Percentiles rank a stretch among this genome's conserved stretches.
phyloP scores from a whole-genome alignment of 2,113 vertebrate species.

The Sardina pilchardus region DNA sequence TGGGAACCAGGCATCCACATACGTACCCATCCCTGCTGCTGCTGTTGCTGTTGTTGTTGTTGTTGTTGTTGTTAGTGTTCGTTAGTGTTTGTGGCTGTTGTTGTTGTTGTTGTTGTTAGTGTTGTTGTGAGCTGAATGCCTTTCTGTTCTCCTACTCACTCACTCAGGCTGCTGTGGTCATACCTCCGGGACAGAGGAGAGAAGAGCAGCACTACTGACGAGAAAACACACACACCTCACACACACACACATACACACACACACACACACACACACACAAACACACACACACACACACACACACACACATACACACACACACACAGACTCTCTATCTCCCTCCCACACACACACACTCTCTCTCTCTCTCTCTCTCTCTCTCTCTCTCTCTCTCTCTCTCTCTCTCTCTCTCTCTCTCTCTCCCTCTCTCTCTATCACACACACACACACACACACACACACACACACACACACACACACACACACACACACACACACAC shows the following conservation, averaged over 20 bases:
- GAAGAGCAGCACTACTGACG: background rate
- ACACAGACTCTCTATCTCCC: no score
- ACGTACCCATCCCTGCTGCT: background rate
- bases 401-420: no score
- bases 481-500: constrained; percentile 23
- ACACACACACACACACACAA: constrained; percentile 26
- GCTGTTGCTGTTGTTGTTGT: background rate
- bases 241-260: constrained; percentile 27
- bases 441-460: background rate
- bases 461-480: background rate
- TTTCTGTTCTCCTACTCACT: background rate
- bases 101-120: background rate
- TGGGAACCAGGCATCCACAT: background rate
- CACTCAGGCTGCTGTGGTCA: background rate
- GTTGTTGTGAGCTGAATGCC: background rate
- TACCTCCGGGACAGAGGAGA: background rate
- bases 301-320: background rate
- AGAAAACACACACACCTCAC: constrained; percentile 18
- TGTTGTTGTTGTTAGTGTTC: background rate
- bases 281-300: constrained; percentile 26
- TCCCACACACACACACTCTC: constrained; percentile 16
- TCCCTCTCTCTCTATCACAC: no score
- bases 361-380: no score
- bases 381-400: no score
- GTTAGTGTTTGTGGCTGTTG: background rate